phyloP scores from a whole-genome alignment of 2,888 invertebrate genomes.

The Sminthurides aquaticus region DNA sequence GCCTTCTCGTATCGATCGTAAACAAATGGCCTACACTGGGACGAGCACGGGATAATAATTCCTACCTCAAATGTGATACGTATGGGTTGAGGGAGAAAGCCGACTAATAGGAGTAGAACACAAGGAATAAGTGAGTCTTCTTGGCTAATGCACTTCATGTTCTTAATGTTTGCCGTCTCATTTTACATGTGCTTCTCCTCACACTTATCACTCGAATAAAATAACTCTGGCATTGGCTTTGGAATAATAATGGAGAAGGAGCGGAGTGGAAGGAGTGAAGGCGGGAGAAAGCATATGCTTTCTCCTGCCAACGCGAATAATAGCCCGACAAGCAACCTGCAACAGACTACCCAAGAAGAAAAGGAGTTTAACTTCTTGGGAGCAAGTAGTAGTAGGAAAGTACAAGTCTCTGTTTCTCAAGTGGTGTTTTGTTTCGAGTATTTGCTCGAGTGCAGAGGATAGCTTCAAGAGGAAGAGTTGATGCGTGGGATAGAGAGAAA shows the following conservation, averaged over 20 bases:
- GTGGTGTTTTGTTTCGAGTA: neutral
- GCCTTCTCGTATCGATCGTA: neutral
- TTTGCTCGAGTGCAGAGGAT: too few relatives aligned
- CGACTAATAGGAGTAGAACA: too few relatives aligned
- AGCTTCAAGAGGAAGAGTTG: too few relatives aligned
- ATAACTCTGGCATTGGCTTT: neutral
- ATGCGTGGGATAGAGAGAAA: too few relatives aligned
- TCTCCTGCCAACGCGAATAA: neutral
- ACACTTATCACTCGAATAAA: neutral
- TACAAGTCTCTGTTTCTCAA: neutral
- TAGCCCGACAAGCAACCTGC: neutral
- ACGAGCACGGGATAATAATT: too few relatives aligned
- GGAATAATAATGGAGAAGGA: neutral
- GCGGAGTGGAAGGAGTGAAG: too few relatives aligned
- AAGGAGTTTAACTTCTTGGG: too few relatives aligned
- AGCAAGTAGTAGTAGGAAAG: neutral
- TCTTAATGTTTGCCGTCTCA: neutral
- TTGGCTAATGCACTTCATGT: neutral
- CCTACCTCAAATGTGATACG: too few relatives aligned
- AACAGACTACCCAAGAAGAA: too few relatives aligned
- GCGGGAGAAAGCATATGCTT: too few relatives aligned
- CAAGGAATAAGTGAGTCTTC: neutral
- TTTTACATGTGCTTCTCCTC: neutral
- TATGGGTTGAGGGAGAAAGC: too few relatives aligned
- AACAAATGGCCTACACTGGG: neutral